Evolutionary conservation across 92 coral and sea anemone species (phyloP).

Genomic region (Parazoanthus darwini): DNA sequence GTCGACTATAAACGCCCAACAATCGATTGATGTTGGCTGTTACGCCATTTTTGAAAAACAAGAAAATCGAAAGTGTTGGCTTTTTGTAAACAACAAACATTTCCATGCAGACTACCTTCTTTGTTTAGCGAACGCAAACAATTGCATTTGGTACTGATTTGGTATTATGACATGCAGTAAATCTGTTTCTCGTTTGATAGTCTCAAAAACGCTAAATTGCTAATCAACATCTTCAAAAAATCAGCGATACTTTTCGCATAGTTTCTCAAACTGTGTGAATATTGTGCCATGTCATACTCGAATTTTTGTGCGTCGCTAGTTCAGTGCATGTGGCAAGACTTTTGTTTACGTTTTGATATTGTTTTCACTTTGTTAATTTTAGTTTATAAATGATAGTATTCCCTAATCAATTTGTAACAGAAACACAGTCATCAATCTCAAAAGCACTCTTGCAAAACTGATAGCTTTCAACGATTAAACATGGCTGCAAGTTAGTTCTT

Average conservation of each 20-base stretch:
- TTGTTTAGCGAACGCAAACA: background rate
- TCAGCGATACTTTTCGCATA: background rate
- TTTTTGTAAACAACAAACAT: background rate
- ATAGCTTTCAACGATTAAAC: background rate
- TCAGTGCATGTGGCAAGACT: background rate
- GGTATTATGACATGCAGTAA: background rate
- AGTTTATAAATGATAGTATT: background rate
- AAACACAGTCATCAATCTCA: background rate
- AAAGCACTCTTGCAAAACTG: too few relatives aligned
- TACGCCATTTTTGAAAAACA: background rate
- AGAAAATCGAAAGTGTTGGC: background rate
- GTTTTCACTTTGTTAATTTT: background rate
- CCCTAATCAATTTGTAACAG: background rate
- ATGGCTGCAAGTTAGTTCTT: background rate
- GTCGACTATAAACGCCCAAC: background rate
- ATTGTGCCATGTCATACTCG: background rate
- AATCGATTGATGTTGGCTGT: too few relatives aligned
- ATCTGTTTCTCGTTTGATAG: background rate
- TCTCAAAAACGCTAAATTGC: background rate
- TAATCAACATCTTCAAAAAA: background rate
- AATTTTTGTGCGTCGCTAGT: background rate
- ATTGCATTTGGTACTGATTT: too few relatives aligned
- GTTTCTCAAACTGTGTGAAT: background rate
- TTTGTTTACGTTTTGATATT: too few relatives aligned
- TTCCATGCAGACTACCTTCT: background rate